Base-by-base conservation (phyloP, 2,113 vertebrate genomes). In the Perccottus glenii region DNA sequence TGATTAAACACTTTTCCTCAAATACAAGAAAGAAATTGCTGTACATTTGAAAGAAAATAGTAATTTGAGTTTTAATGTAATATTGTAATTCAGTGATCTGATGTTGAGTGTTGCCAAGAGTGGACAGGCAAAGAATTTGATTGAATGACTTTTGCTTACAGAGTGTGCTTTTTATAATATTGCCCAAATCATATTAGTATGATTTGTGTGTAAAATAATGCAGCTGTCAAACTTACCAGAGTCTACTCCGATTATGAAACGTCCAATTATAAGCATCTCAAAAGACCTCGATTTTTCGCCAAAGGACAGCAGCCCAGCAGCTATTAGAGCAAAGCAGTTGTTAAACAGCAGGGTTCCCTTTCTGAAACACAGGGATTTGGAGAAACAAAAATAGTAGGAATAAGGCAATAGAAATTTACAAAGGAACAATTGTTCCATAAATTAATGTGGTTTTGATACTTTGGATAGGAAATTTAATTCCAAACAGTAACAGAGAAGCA, bases 211-310 rank as follows among this genome's bases (percentile, higher is more conserved):
- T 27, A 27, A 27, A 27, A 27, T 27, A 47, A 47, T 14, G 45
- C 12, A n/a, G 12, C 4, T n/a, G 45, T 47, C 6, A n/a, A 14
- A 79, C 94, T 90, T 83, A 98, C 97, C 97, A 88, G 94, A 96
- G 78, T 98, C 94, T 53, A 98, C 80, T 0, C 96, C 97, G 62
- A 98, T 95, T 70, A 98, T 64, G 71, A 96, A 64, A 0, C 96
- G 94, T 0, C 97, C 97, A 72, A 96, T 51, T 2, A 98, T 94
- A 71, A 99, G 91, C 95, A 99, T 98, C 79, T 98, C 97, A 59
- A 96, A 95, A 0, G 94, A 92, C 7, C 88, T 90, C 0, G 93
- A 94, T 70, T 9, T 76, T 53, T 91, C 87, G 2, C 96, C 93
- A 33, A 95, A 83, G 15, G 94, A 88, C 91, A 98, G 93, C 70